phyloP scores from a whole-genome alignment of 35 echinoderm and acorn worm genomes.

The Ophioderma brevispina region DNA sequence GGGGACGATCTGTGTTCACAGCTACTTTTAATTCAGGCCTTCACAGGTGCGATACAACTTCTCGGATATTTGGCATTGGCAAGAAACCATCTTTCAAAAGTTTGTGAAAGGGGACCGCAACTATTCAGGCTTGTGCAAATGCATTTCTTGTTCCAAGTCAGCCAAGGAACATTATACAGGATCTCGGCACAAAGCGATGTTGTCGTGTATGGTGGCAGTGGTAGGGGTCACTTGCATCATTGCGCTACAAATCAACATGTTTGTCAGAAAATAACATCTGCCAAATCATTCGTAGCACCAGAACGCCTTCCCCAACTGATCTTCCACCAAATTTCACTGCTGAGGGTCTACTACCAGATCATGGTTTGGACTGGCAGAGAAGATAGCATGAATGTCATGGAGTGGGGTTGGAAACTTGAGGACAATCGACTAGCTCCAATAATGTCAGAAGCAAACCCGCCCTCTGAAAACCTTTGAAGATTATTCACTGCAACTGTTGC shows the following conservation, averaged over 20 bases:
- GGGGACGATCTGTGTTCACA: slow-evolving; percentile 16
- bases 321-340: slow-evolving; percentile 16
- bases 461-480: slow-evolving; percentile 15
- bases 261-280: background rate
- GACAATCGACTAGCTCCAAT: slow-evolving; percentile 22
- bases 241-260: slow-evolving; percentile 26
- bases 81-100: slow-evolving; percentile 42
- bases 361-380: slow-evolving; percentile 38
- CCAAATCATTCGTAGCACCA: slow-evolving; percentile 17
- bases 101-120: background rate
- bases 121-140: background rate
- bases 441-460: slow-evolving; percentile 9
- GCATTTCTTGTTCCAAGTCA: background rate
- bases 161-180: too few species aligned
- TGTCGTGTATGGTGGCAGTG: too few species aligned
- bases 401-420: slow-evolving; percentile 45
- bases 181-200: too few species aligned
- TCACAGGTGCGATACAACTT: slow-evolving; percentile 47
- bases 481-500: too few species aligned
- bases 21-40: slow-evolving; percentile 43
- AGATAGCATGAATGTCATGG: background rate
- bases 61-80: slow-evolving; percentile 56
- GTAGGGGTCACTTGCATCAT: background rate
- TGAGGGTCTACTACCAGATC: slow-evolving; percentile 35
- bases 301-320: slow-evolving; percentile 28